Evolutionary conservation across 1,140 invertebrate species (phyloP).

Genomic region (Lasioglossum albipes): DNA sequence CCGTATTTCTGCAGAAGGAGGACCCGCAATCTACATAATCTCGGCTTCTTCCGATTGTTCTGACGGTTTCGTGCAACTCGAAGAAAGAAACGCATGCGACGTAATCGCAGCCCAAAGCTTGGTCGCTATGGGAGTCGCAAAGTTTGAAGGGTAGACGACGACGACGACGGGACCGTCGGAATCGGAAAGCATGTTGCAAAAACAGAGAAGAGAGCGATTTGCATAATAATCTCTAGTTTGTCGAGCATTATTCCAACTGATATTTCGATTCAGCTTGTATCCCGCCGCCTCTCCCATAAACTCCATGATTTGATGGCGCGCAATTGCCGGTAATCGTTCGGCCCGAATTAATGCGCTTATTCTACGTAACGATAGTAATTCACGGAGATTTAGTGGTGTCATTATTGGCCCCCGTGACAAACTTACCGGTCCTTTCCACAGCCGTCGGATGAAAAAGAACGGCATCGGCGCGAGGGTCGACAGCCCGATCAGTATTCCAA

Average conservation of each 20-base stretch:
- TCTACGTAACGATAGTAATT: conserved; percentile 20
- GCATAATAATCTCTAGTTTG: conserved; percentile 41
- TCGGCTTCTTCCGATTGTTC: no score
- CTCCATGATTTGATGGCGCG: neutral
- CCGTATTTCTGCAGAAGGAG: no score
- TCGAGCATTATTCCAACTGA: conserved; percentile 27
- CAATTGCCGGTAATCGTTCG: conserved; percentile 20
- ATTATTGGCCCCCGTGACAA: neutral
- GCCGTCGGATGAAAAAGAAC: conserved; percentile 79
- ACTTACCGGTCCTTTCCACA: conserved; percentile 80
- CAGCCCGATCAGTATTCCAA: conserved; percentile 87
- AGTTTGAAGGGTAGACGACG: neutral
- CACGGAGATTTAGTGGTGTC: neutral
- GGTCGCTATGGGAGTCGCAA: conserved; percentile 1
- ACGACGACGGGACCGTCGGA: neutral
- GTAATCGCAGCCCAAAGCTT: neutral
- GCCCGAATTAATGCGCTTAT: conserved; percentile 9
- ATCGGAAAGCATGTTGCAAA: conserved; percentile 12
- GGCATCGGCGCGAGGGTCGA: conserved; percentile 84
- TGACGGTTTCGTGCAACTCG: no score
- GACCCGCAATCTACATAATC: no score
- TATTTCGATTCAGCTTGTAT: conserved; percentile 31
- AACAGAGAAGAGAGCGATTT: conserved; percentile 20
- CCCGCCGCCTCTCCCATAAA: conserved; percentile 7
- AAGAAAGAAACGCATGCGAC: no score